Percentiles rank a stretch among this genome's conserved stretches.
Conservation (phyloP, 2,888 invertebrate genomes). For the Gasteruption jaculator region DNA sequence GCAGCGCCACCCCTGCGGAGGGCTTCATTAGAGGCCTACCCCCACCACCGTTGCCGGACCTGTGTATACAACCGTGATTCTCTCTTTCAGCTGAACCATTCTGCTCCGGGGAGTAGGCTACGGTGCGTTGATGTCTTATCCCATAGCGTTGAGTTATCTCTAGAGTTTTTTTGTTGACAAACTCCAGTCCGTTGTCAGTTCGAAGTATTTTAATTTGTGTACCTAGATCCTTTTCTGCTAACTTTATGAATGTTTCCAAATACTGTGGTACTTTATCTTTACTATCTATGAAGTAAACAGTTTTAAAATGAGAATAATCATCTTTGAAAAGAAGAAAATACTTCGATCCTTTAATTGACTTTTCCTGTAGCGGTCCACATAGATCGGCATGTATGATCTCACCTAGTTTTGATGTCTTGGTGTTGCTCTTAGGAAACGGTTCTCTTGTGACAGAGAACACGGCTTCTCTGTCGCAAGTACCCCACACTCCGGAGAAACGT, state of each 20-base stretch:
- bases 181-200: conserved; percentile 18
- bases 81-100: conserved; percentile 24
- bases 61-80: too few species aligned
- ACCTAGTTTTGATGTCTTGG: conserved; percentile 8
- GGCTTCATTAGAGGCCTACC: too few species aligned
- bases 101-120: conserved; percentile 18
- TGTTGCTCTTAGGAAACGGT: conserved; percentile 16
- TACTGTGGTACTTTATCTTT: conserved; percentile 16
- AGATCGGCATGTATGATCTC: conserved; percentile 19
- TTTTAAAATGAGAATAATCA: conserved; percentile 17
- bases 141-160: conserved; percentile 6
- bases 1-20: too few species aligned
- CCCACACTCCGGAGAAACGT: too few species aligned
- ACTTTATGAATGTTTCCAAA: conserved; percentile 16
- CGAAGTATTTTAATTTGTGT: conserved; percentile 13
- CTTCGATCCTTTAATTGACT: conserved; percentile 13
- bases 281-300: conserved; percentile 17
- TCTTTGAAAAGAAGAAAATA: conserved; percentile 21
- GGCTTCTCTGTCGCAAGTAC: too few species aligned
- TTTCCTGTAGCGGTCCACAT: conserved; percentile 16
- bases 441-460: too few species aligned
- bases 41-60: too few species aligned
- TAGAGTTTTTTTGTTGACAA: conserved; percentile 10
- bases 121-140: conserved; percentile 10
- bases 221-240: conserved; percentile 13